A percentile compares a stretch with the other conserved stretches of the same genome.
phyloP scores from a whole-genome alignment of 2,888 invertebrate genomes.

The Atherix ibis region DNA sequence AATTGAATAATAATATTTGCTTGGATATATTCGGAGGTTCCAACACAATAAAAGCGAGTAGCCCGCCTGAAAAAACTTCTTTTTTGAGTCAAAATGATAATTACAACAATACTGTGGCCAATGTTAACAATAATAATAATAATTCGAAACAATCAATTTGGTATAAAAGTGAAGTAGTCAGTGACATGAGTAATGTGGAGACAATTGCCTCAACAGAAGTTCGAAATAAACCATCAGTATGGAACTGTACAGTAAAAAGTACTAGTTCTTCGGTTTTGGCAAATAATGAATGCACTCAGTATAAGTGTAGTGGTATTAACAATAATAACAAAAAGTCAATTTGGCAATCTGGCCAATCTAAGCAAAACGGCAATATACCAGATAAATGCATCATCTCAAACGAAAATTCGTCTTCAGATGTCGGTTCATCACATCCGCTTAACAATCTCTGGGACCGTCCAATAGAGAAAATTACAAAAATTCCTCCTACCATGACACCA shows the following conservation, averaged over 20 bases:
- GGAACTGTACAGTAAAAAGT: constrained; percentile 26
- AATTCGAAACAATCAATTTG: constrained; percentile 16
- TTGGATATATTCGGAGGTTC: constrained; percentile 16
- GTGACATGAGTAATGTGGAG: constrained; percentile 5
- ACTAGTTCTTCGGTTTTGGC: constrained; percentile 21
- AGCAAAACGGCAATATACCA: constrained; percentile 24
- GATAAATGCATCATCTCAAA: constrained; percentile 18
- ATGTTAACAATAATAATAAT: constrained; percentile 16
- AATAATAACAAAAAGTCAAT: constrained; percentile 31
- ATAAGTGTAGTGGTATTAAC: constrained; percentile 19
- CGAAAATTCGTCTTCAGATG: constrained; percentile 10
- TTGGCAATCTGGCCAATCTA: constrained; percentile 26
- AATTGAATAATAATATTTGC: constrained; percentile 17
- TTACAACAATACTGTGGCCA: constrained; percentile 12
- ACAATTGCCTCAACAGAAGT: constrained; percentile 6
- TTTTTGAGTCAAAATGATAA: constrained; percentile 12
- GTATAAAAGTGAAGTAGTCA: too few species aligned
- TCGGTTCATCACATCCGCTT: constrained; percentile 5
- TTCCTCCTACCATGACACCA: too few species aligned
- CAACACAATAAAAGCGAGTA: constrained; percentile 16
- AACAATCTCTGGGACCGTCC: constrained; percentile 16
- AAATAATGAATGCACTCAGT: constrained; percentile 15
- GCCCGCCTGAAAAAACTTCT: too few species aligned
- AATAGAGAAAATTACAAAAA: too few species aligned
- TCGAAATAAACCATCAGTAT: constrained; percentile 22